Conservation (phyloP, 2,113 vertebrate species). For the Embiotoca jacksoni region DNA sequence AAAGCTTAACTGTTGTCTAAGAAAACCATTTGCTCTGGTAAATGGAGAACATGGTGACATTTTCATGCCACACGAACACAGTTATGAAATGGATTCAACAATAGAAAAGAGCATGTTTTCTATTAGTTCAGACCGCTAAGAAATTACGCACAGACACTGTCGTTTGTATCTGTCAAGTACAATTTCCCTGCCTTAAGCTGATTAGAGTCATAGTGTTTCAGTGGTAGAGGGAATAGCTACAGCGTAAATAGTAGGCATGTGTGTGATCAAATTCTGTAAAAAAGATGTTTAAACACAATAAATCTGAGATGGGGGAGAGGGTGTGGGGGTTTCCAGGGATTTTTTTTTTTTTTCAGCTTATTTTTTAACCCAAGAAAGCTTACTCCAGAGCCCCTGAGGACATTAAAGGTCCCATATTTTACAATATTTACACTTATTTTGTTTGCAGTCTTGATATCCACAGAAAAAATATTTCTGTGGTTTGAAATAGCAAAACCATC, state of each 20-base stretch:
- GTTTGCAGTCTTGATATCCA: no score
- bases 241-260: no score
- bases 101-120: slow-evolving; percentile 18
- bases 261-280: no score
- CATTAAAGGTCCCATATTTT: neutral
- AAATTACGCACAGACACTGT: slow-evolving; percentile 47
- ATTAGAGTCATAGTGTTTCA: slow-evolving; percentile 26
- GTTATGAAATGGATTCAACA: neutral
- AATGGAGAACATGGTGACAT: slow-evolving; percentile 3
- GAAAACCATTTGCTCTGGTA: neutral
- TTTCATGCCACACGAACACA: neutral
- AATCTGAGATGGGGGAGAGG: neutral
- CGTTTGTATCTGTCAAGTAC: slow-evolving; percentile 33
- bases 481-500: no score
- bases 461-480: no score
- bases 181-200: slow-evolving; percentile 25
- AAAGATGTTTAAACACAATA: neutral
- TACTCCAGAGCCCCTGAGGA: neutral
- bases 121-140: slow-evolving; percentile 50
- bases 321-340: neutral
- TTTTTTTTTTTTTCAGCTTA: no score
- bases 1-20: neutral
- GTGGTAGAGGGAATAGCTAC: neutral
- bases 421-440: no score
- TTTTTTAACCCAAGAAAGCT: neutral